A percentile compares a stretch with the other conserved stretches of the same genome.
phyloP scores from a whole-genome alignment of 2,797 vertebrate species.

The Enteromius radiatus region DNA sequence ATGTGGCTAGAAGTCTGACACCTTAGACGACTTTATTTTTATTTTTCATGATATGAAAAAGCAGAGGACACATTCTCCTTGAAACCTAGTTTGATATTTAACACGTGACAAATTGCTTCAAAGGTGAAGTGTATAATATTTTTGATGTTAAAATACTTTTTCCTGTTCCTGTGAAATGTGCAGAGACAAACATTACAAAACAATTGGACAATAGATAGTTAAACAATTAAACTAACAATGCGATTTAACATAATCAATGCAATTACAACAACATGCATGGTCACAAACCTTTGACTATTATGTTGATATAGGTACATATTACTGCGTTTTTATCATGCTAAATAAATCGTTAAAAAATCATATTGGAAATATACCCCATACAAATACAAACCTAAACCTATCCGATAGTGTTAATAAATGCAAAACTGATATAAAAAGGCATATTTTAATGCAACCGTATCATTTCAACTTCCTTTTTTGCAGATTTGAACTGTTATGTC shows the following conservation, averaged over 20 bases:
- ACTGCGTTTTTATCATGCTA: no score
- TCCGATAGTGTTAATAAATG: no score
- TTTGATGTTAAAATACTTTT: background rate
- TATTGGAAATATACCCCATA: no score
- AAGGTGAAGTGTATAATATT: background rate
- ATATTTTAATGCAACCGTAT: no score
- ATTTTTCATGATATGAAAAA: conserved; percentile 18
- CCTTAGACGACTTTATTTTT: conserved; percentile 24
- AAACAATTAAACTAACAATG: background rate
- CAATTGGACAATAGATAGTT: background rate
- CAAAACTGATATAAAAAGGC: no score
- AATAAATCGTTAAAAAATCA: no score
- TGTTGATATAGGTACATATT: no score
- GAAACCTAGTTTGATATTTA: conserved; percentile 12
- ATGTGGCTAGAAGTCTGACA: conserved; percentile 35
- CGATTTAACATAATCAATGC: background rate
- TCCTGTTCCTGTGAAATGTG: background rate
- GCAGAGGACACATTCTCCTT: conserved; percentile 29
- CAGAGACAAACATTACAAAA: background rate
- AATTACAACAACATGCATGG: background rate
- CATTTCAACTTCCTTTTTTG: no score
- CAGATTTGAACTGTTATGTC: no score
- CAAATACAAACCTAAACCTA: no score
- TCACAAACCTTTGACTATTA: background rate
- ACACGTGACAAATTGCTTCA: background rate